A percentile compares a stretch with the other conserved stretches of the same genome.
Evolutionary conservation across 2,888 invertebrate genomes (phyloP).

Genomic region (Scaptomyza flava): DNA sequence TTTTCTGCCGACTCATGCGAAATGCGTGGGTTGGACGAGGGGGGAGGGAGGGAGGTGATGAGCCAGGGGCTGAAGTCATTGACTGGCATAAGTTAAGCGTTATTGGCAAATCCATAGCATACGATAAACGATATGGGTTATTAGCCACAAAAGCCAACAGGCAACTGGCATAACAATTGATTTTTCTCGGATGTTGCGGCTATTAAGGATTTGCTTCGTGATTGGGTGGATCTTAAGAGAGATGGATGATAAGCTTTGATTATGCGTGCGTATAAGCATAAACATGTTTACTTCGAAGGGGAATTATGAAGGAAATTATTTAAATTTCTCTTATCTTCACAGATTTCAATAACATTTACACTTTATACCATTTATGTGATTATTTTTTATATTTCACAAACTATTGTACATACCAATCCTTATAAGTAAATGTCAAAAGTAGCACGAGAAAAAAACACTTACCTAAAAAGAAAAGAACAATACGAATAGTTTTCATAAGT

Average conservation of each 20-base stretch:
- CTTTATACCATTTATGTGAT: too few relatives aligned
- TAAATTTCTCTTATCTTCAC: too few relatives aligned
- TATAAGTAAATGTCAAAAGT: too few relatives aligned
- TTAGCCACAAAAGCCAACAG: constrained; percentile 41
- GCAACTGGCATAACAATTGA: constrained; percentile 56
- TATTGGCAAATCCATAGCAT: constrained; percentile 42
- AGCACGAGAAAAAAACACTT: constrained; percentile 33
- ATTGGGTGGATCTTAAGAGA: background rate
- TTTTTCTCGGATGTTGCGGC: constrained; percentile 32
- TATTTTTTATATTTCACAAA: background rate
- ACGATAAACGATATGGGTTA: constrained; percentile 56
- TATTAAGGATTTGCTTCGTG: constrained; percentile 3
- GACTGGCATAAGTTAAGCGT: constrained; percentile 59
- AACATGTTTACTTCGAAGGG: background rate
- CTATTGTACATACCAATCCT: constrained; percentile 42
- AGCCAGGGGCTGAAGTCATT: constrained; percentile 24
- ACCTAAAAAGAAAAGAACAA: constrained; percentile 56
- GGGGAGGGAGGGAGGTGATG: background rate
- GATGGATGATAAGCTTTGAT: constrained; percentile 16
- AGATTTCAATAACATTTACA: too few relatives aligned
- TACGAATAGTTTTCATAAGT: constrained; percentile 27
- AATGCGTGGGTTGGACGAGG: constrained; percentile 10
- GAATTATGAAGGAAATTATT: background rate
- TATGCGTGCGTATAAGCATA: constrained; percentile 1
- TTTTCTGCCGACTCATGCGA: constrained; percentile 43